Conservation (phyloP, 1,140 invertebrate genomes). For the Ceratitis capitata region DNA sequence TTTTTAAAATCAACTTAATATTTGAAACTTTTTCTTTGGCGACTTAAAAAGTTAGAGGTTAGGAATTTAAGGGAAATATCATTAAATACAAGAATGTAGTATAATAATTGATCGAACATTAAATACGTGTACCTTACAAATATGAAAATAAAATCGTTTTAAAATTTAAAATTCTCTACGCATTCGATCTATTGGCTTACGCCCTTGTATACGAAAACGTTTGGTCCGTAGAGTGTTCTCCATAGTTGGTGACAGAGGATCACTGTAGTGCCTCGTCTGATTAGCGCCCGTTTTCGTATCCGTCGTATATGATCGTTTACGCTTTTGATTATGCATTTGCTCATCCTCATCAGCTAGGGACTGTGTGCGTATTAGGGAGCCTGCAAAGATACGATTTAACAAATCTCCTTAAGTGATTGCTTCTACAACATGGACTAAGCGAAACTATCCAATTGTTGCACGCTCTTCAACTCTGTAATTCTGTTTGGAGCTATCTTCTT, state of each 20-base stretch:
- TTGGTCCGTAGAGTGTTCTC: slow-evolving; percentile 50
- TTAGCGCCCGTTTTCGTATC: slow-evolving; percentile 47
- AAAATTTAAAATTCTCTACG: slow-evolving; percentile 44
- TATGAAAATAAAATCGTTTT: neutral
- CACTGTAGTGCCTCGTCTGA: neutral
- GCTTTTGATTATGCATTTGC: slow-evolving; percentile 52
- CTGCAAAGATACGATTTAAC: slow-evolving; percentile 44
- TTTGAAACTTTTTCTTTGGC: neutral
- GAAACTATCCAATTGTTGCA: no score
- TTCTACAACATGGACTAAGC: no score
- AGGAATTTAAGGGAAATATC: no score
- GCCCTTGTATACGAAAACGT: slow-evolving; percentile 57
- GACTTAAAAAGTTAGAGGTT: neutral
- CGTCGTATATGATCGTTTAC: slow-evolving; percentile 58
- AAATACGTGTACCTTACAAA: no score
- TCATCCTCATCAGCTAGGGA: slow-evolving; percentile 45
- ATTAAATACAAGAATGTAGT: no score
- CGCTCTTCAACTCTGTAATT: no score
- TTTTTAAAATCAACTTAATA: no score
- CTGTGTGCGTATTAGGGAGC: slow-evolving; percentile 55
- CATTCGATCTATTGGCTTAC: slow-evolving; percentile 59
- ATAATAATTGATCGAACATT: no score
- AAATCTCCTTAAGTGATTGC: no score
- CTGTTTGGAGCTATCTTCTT: no score
- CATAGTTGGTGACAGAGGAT: neutral